phyloP scores from a whole-genome alignment of 1,140 invertebrate genomes.

The Hyposmocoma kahamanoa region DNA sequence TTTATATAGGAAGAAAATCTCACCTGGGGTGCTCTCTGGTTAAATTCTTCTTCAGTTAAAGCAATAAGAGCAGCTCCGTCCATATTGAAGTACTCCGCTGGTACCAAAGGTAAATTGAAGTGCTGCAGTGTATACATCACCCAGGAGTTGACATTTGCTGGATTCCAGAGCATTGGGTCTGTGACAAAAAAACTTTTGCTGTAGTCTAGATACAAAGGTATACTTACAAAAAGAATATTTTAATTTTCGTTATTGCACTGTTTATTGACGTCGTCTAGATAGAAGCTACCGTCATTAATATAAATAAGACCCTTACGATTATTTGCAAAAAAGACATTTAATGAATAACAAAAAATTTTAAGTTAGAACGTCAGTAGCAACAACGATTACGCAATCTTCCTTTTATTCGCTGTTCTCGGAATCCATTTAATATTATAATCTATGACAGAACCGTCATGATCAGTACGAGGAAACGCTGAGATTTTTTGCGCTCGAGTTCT shows the following conservation, averaged over 20 bases:
- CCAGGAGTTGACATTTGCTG: conserved; percentile 89
- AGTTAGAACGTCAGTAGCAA: neutral
- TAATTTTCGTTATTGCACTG: too few relatives aligned
- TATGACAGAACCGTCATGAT: conserved; percentile 33
- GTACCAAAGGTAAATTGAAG: conserved; percentile 80
- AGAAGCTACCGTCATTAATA: too few relatives aligned
- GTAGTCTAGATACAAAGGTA: too few relatives aligned
- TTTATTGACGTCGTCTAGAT: too few relatives aligned
- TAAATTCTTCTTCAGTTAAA: conserved; percentile 90
- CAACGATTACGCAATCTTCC: conserved; percentile 47
- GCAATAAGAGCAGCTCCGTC: conserved; percentile 84
- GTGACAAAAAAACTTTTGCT: conserved; percentile 52
- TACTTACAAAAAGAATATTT: too few relatives aligned
- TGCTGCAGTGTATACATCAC: conserved; percentile 88
- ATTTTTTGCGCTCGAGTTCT: conserved; percentile 39
- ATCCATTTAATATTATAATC: conserved; percentile 48
- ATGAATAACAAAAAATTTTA: too few relatives aligned
- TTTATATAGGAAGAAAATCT: too few relatives aligned
- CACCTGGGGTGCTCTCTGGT: conserved; percentile 85
- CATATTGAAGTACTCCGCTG: conserved; percentile 84
- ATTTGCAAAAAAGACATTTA: too few relatives aligned
- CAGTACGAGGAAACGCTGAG: conserved; percentile 38
- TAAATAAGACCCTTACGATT: too few relatives aligned
- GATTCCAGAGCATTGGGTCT: conserved; percentile 92
- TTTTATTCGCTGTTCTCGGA: conserved; percentile 41